phyloP scores from a whole-genome alignment of 2,797 vertebrate species.

The Momotus momota region DNA sequence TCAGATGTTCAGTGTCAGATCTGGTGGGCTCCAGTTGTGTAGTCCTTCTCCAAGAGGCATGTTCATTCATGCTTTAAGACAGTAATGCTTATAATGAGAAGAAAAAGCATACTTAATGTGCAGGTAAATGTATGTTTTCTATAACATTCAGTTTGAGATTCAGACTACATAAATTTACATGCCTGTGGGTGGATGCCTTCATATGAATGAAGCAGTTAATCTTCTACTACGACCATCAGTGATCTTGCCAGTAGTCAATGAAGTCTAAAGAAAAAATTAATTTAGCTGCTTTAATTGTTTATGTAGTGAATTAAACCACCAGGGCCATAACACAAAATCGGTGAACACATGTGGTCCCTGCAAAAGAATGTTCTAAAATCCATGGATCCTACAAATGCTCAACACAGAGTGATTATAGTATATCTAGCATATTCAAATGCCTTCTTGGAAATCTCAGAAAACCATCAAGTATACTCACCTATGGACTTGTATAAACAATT shows the following conservation, averaged over 20 bases:
- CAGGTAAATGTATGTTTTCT: neutral
- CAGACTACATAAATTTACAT: neutral
- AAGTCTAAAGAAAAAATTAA: neutral
- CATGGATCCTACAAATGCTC: neutral
- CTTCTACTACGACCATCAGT: rapidly evolving
- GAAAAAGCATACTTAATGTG: neutral
- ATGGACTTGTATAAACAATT: neutral
- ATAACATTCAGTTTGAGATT: neutral
- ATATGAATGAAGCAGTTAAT: neutral
- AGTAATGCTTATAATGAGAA: neutral
- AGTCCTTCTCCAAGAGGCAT: neutral
- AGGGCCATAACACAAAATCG: neutral
- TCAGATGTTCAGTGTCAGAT: neutral
- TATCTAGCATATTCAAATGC: neutral
- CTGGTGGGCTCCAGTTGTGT: neutral
- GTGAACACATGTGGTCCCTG: neutral
- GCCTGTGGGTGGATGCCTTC: neutral
- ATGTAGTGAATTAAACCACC: neutral
- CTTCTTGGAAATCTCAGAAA: neutral
- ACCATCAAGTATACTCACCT: neutral
- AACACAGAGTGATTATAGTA: neutral
- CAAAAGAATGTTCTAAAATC: neutral
- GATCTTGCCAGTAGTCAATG: neutral
- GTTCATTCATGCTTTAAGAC: neutral
- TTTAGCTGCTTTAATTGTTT: neutral